phyloP scores from a whole-genome alignment of 2,113 vertebrate species.

The Grammomys surdaster region DNA sequence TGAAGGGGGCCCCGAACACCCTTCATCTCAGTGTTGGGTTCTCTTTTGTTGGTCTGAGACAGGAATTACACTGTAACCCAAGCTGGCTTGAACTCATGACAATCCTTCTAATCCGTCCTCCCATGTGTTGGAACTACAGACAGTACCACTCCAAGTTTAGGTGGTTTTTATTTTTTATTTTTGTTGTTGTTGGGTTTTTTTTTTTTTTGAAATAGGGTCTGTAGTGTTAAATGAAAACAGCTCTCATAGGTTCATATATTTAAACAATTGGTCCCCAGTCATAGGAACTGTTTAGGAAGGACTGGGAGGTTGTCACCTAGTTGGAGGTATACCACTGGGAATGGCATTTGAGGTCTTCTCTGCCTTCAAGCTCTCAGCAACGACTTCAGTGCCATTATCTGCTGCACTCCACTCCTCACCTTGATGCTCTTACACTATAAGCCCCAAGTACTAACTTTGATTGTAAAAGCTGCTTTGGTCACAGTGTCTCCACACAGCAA shows the following conservation, averaged over 20 bases:
- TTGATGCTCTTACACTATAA: neutral
- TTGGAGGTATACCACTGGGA: neutral
- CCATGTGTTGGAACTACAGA: neutral
- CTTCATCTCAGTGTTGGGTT: neutral
- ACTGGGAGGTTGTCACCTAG: neutral
- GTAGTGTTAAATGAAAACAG: neutral
- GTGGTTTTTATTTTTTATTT: neutral
- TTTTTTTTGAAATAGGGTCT: neutral
- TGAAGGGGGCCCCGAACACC: neutral
- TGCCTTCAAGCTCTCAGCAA: neutral
- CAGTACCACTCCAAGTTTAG: neutral
- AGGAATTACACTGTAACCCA: neutral
- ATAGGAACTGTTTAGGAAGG: neutral
- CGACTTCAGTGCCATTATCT: neutral
- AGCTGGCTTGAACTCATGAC: neutral
- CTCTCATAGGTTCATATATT: neutral
- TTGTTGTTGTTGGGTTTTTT: no score
- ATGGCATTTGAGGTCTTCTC: neutral
- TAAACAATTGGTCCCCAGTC: neutral
- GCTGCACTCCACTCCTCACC: neutral
- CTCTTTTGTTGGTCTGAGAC: neutral
- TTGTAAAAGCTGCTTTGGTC: neutral
- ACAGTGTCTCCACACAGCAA: neutral
- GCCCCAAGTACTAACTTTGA: neutral
- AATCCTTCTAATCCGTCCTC: neutral